Evolutionary conservation across 1,140 invertebrate genomes (phyloP).

Genomic region (Lineus longissimus): DNA sequence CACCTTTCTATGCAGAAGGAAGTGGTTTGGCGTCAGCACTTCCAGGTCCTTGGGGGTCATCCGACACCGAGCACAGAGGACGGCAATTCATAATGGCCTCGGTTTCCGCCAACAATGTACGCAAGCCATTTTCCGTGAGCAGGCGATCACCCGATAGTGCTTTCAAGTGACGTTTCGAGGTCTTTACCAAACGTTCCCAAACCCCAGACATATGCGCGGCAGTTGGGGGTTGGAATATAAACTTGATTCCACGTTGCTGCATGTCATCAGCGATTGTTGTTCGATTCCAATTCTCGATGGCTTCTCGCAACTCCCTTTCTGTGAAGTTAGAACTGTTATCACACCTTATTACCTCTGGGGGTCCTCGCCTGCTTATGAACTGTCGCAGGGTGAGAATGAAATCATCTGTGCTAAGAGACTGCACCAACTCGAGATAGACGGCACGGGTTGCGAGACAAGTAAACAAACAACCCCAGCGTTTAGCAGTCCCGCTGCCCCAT

Average conservation of each 20-base stretch:
- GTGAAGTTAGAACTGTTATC: neutral
- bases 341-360: neutral
- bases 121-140: neutral
- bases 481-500: neutral
- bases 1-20: neutral
- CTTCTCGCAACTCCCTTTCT: neutral
- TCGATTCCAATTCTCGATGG: neutral
- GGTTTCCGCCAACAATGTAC: neutral
- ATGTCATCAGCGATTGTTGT: neutral
- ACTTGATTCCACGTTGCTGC: neutral
- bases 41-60: neutral
- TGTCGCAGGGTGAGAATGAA: neutral
- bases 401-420: neutral
- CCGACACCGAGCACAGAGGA: neutral
- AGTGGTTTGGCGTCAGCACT: neutral
- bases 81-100: neutral
- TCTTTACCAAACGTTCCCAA: neutral
- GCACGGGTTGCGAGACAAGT: neutral
- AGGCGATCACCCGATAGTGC: neutral
- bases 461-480: too few relatives aligned
- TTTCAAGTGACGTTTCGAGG: neutral
- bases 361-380: neutral
- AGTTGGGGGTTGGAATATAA: neutral
- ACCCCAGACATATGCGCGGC: neutral
- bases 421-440: neutral